Evolutionary conservation across 1,140 invertebrate genomes (phyloP).

Genomic region (Drosophila pectinifera): DNA sequence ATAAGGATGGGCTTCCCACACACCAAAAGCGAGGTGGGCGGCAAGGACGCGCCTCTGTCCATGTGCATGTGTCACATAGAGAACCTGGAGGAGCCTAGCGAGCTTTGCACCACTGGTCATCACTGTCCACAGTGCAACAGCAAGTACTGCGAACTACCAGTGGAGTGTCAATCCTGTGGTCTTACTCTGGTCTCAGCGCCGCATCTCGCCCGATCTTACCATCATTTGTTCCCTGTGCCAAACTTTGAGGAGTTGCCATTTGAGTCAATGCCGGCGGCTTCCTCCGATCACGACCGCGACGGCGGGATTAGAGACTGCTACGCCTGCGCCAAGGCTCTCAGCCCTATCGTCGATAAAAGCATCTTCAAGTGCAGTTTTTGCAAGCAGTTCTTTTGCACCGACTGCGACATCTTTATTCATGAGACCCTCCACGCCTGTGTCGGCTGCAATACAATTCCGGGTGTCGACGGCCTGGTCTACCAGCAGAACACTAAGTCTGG

Average conservation of each 20-base stretch:
- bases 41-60: slow-evolving; percentile 89
- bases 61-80: slow-evolving; percentile 96
- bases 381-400: slow-evolving; percentile 93
- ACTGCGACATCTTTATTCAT: slow-evolving; percentile 98
- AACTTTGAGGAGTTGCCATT: slow-evolving; percentile 91
- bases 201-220: slow-evolving; percentile 98
- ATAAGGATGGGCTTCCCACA: slow-evolving; percentile 98
- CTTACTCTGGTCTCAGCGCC: slow-evolving; percentile 98
- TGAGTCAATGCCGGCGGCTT: slow-evolving; percentile 85
- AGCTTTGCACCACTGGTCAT: slow-evolving; percentile 91
- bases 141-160: slow-evolving; percentile 99
- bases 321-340: slow-evolving; percentile 89
- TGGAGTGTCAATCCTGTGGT: slow-evolving; percentile 97
- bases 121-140: slow-evolving; percentile 98
- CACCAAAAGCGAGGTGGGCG: slow-evolving; percentile 85
- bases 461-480: slow-evolving; percentile 67
- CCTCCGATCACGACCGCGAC: slow-evolving; percentile 39
- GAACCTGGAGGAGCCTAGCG: slow-evolving; percentile 88
- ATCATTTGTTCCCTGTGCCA: slow-evolving; percentile 97
- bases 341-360: slow-evolving; percentile 88
- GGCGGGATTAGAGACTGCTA: slow-evolving; percentile 86
- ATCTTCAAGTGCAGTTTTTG: slow-evolving; percentile 93
- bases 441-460: slow-evolving; percentile 90
- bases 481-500: slow-evolving; percentile 54
- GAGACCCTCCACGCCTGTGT: slow-evolving; percentile 97